Evolutionary conservation across 2,113 vertebrate genomes (phyloP), one percentile per base, ranked within the genome.

Genomic region (Formicarius rufipectus): DNA sequence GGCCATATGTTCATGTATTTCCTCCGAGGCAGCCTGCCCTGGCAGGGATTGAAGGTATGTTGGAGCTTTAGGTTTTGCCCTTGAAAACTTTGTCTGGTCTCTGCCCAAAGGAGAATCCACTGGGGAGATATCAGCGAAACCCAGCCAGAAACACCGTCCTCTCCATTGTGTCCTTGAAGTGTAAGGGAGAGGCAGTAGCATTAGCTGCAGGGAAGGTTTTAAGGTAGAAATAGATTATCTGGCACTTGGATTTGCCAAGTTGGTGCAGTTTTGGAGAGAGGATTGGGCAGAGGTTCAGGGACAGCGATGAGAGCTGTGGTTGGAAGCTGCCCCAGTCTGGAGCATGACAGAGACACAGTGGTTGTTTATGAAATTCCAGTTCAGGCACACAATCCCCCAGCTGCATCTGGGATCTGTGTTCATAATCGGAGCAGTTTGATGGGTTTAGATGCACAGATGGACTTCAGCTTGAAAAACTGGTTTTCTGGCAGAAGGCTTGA

Each of bases 1-100:
- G 99, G 99, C 96, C 99, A 99, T 98, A 99, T 99, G 99, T 99
- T 99, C 97, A 99, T 99, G 99, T 99, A 99, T 98, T 99, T 99
- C 97, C 99, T 99, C 52, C 98, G 99, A 96, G 99, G 99, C 95
- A 99, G 99, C 97, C 98, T 99, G 89, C 99, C 99, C 59, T 99
- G 99, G 99, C 99, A 99, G 97, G 99, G 99, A 93, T 96, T 99
- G 63, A 99, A 99, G 99, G 99, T 99, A 98, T 63, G 95, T 89
- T 77, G 82, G 44, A 94, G 73, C 37, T 85, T 80, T 24, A 87
- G 44, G 15, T 73, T 92, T 82, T 85, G 56, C 84, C 60, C 85
- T 88, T 71, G 69, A 64, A 75, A 88, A 67, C 55, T 84, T 73
- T 20, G 16, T 14, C 72, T 71, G 27, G 35, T 87, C 49, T 85